Conservation (phyloP, 2,888 invertebrate genomes). For the Tinea pellionella region DNA sequence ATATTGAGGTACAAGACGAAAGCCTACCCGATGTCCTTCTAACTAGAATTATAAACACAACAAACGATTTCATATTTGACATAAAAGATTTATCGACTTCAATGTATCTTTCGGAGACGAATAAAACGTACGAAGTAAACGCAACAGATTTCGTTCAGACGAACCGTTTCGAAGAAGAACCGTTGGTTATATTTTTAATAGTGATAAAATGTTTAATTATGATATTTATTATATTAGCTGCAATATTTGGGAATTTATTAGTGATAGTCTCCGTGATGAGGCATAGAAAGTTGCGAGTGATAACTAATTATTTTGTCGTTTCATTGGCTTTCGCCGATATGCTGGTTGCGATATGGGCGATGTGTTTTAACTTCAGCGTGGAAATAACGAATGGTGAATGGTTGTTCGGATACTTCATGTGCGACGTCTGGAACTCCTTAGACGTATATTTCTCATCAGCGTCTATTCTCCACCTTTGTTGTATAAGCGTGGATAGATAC, state of each 20-base stretch:
- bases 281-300: constrained; percentile 76
- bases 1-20: constrained; percentile 35
- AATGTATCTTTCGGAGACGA: constrained; percentile 57
- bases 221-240: constrained; percentile 88
- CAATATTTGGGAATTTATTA: constrained; percentile 89
- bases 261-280: constrained; percentile 87
- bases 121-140: constrained; percentile 43
- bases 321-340: constrained; percentile 94
- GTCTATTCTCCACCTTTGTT: constrained; percentile 93
- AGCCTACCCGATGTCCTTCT: constrained; percentile 32
- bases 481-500: constrained; percentile 89
- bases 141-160: constrained; percentile 45
- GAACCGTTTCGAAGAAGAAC: constrained; percentile 47
- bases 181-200: constrained; percentile 70
- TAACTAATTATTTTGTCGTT: constrained; percentile 96
- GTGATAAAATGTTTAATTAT: constrained; percentile 83
- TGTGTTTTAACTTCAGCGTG: constrained; percentile 93
- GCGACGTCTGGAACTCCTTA: constrained; percentile 95
- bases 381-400: constrained; percentile 86
- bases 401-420: constrained; percentile 92
- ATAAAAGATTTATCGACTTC: constrained; percentile 48
- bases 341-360: constrained; percentile 92
- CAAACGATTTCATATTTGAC: constrained; percentile 26
- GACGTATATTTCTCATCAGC: constrained; percentile 96
- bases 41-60: neutral